phyloP scores from a whole-genome alignment of 2,797 vertebrate species.

The Dryobates pubescens region DNA sequence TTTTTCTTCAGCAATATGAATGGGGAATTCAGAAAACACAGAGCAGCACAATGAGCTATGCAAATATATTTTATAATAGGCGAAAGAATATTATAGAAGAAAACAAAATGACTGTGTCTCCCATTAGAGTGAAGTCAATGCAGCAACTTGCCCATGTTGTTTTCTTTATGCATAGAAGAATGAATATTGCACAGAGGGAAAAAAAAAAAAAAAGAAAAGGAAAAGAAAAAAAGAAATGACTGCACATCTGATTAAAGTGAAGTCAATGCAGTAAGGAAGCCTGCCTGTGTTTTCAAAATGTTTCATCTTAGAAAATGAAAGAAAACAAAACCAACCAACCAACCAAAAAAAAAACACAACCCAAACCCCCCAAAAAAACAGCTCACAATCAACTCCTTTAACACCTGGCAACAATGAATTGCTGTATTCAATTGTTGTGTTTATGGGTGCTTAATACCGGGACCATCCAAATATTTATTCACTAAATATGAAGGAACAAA shows the following conservation, averaged over 20 bases:
- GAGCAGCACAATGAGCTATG: slow-evolving; percentile 69
- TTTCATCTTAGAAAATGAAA: slow-evolving; percentile 80
- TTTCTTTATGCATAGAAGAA: slow-evolving; percentile 59
- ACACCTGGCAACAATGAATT: slow-evolving; percentile 83
- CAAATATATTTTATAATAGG: slow-evolving; percentile 71
- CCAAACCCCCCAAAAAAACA: too few relatives aligned
- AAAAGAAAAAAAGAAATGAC: slow-evolving; percentile 3
- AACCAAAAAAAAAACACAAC: too few relatives aligned
- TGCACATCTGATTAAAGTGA: slow-evolving; percentile 79
- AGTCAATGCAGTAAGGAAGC: slow-evolving; percentile 82
- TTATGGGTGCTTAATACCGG: slow-evolving; percentile 74
- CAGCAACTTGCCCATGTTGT: slow-evolving; percentile 79
- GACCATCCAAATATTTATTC: slow-evolving; percentile 92
- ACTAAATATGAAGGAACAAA: slow-evolving; percentile 87
- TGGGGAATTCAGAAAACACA: slow-evolving; percentile 73
- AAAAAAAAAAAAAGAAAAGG: background rate
- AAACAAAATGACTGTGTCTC: slow-evolving; percentile 67
- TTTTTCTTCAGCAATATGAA: slow-evolving; percentile 63
- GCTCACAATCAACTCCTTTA: slow-evolving; percentile 79
- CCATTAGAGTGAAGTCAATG: slow-evolving; percentile 66
- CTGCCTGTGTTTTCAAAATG: slow-evolving; percentile 89
- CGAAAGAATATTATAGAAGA: slow-evolving; percentile 67
- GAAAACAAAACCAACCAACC: background rate
- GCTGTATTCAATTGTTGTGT: slow-evolving; percentile 86
- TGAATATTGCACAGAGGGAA: slow-evolving; percentile 40